A percentile compares a stretch with the other conserved stretches of the same genome.
phyloP scores from a whole-genome alignment of 2,888 invertebrate genomes.

The Caenorhabditis sp. region DNA sequence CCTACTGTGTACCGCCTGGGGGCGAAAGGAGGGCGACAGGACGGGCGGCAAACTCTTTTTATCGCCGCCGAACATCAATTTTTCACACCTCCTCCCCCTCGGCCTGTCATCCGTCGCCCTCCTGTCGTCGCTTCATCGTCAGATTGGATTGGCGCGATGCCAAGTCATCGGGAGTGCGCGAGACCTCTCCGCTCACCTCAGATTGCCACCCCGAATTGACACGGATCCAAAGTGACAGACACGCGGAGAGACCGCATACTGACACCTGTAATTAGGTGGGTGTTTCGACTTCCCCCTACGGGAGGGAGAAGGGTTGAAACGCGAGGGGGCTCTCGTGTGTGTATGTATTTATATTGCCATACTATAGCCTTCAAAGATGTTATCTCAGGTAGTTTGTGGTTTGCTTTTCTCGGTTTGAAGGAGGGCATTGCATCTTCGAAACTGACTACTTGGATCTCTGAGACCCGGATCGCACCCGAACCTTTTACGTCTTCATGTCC shows the following conservation, averaged over 20 bases:
- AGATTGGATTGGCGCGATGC: constrained; percentile 53
- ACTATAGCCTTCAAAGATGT: constrained; percentile 9
- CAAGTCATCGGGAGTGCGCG: constrained; percentile 43
- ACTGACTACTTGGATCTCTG: too few species aligned
- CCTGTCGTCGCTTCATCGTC: constrained; percentile 37
- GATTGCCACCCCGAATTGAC: constrained; percentile 36
- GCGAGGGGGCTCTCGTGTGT: constrained; percentile 8
- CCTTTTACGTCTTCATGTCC: constrained; percentile 4
- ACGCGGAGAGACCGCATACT: constrained; percentile 26
- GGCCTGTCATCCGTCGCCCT: constrained; percentile 19
- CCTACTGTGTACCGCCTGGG: too few species aligned
- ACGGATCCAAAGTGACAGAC: constrained; percentile 49
- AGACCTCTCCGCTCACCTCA: constrained; percentile 30
- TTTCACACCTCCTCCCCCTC: constrained; percentile 36
- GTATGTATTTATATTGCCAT: neutral
- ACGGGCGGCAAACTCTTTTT: constrained; percentile 39
- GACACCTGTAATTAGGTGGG: constrained; percentile 64
- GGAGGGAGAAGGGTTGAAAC: constrained; percentile 5
- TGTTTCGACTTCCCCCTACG: too few species aligned
- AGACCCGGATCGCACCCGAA: neutral
- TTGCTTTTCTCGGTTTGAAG: neutral
- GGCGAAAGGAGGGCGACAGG: too few species aligned
- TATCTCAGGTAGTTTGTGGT: constrained; percentile 28
- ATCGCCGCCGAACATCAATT: constrained; percentile 59
- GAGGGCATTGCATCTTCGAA: too few species aligned